Base-by-base conservation (phyloP, 1,140 invertebrate genomes). In the Diorhabda carinulata region DNA sequence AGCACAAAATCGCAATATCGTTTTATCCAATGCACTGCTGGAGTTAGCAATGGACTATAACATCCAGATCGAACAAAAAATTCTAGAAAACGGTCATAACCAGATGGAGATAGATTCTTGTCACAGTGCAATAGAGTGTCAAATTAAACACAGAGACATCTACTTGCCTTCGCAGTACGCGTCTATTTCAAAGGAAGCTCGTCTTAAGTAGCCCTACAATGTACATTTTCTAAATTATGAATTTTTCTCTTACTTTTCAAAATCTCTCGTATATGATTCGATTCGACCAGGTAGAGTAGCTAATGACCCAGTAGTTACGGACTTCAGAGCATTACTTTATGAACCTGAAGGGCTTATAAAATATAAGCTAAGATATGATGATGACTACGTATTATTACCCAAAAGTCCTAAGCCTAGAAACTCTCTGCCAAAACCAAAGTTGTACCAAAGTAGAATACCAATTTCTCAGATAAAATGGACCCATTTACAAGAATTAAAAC, bases 101-200 rank as follows among this genome's bases (percentile, higher is more conserved):
- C 78, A 81, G 64, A 83, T 82, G 78, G 80, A 82, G 63, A 74
- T 73, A 58, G 81, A 83, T 67, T 75, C 73, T 7, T 75, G 81
- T 2, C 79, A 83, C 69, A 70, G 62, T 58, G 59, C 68, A 10
- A 77, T 78, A 8, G 72, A 70, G 59, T 43, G 40, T n/a, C 6
- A 9, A 47, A n/a, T n/a, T n/a, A n/a, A n/a, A 60, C 64, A 64
- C 42, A 3, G 45, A 9, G 5, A 65, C 5, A 69, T 69, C 25
- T 65, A 45, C n/a, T n/a, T 60, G n/a, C 68, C 62, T 52, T 6
- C 5, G 5, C 5, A 52, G 5, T 52, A 2, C 1, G 5, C 8
- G 8, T 6, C 3, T 7, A 25, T 44, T 10, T 56, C 9, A 45
- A 62, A 61, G 6, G 43, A 9, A 45, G 60, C 6, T 10, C 9